phyloP scores from a whole-genome alignment of 30 jellyfish, hydroid and myxozoan genomes.

The Cassiopea andromeda region DNA sequence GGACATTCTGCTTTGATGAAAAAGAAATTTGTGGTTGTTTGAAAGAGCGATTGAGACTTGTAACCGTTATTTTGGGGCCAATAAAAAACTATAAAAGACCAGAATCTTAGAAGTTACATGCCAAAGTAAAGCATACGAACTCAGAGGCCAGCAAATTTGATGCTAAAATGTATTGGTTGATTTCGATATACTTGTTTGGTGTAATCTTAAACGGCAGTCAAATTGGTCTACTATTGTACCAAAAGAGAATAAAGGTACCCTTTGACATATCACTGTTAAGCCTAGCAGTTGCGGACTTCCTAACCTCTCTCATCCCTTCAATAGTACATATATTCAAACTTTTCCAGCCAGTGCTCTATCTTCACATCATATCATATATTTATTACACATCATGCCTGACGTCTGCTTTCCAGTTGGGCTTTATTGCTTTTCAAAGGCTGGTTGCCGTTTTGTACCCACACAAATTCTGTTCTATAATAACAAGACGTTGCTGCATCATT shows the following conservation, averaged over 20 bases:
- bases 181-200: neutral
- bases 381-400: neutral
- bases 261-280: neutral
- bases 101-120: no score
- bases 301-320: neutral
- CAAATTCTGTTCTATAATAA: neutral
- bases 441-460: neutral
- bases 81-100: no score
- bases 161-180: no score
- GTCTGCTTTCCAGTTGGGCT: neutral
- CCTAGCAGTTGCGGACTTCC: conserved; percentile 1
- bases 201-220: neutral
- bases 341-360: neutral
- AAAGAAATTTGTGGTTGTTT: no score
- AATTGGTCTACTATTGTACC: neutral
- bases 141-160: no score
- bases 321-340: neutral
- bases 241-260: neutral
- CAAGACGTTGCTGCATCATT: neutral
- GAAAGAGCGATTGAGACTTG: no score
- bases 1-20: no score
- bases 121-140: no score
- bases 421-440: neutral
- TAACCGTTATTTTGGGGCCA: no score
- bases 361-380: neutral